Percentiles rank a stretch among this genome's conserved stretches.
Evolutionary conservation across 1,140 invertebrate species (phyloP).

Genomic region (Neuroterus valhalla): DNA sequence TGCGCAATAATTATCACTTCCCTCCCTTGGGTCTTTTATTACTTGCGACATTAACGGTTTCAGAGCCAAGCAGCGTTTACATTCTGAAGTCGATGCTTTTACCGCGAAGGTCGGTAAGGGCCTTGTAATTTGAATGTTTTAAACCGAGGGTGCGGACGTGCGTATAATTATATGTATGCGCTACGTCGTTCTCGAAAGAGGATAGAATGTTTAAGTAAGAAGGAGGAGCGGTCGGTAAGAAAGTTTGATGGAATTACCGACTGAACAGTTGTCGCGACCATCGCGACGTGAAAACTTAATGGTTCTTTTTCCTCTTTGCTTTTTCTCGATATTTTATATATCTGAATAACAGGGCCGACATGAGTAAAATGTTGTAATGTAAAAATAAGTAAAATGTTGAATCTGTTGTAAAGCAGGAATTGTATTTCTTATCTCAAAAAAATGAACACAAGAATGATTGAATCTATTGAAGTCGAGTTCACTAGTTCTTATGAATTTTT

Average conservation of each 20-base stretch:
- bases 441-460: too few relatives aligned
- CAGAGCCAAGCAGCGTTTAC: constrained; percentile 15
- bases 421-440: too few relatives aligned
- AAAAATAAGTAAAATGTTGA: too few relatives aligned
- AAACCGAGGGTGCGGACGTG: constrained; percentile 33
- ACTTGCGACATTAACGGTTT: constrained; percentile 14
- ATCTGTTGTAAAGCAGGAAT: too few relatives aligned
- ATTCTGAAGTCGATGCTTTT: constrained; percentile 40
- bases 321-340: too few relatives aligned
- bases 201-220: neutral
- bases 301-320: too few relatives aligned
- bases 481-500: too few relatives aligned
- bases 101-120: constrained; percentile 41
- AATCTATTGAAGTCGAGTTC: too few relatives aligned
- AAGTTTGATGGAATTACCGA: constrained; percentile 38
- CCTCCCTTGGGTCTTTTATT: constrained; percentile 8
- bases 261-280: too few relatives aligned
- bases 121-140: constrained; percentile 49
- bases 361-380: too few relatives aligned
- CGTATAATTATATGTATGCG: constrained; percentile 34
- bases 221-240: constrained; percentile 39
- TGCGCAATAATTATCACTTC: constrained; percentile 8
- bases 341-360: too few relatives aligned
- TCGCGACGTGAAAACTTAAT: too few relatives aligned
- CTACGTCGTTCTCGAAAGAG: constrained; percentile 1